Base-by-base conservation (phyloP, 2,113 vertebrate species). In the human region DNA sequence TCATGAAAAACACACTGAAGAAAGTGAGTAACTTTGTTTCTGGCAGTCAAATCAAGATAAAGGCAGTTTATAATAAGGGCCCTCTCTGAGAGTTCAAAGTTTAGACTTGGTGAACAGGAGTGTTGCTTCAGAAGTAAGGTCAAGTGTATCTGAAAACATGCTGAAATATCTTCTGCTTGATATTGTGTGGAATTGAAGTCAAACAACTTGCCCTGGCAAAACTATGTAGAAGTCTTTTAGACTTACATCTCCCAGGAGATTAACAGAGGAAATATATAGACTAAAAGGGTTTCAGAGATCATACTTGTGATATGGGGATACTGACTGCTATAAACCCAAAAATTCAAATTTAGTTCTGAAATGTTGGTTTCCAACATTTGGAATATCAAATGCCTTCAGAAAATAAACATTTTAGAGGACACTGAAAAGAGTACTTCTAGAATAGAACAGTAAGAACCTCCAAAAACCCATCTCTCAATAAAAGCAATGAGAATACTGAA, bases 11-110 rank as follows among this genome's bases (percentile, higher is more conserved):
- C 0, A 23, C 32, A 0, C 3, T 8, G 3, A 50, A 2, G 48
- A 88, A 35, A 2, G 97, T 97, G 40, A 98, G 95, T 97, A 61
- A 38, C 79, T 83, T 90, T 68, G 16, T 76, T 89, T 96, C 88
- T 89, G 52, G 48, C 22, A 78, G 13, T 40, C 20, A 61, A 66
- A 50, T 55, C 75, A 83, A 40, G 40, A 89, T 79, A 68, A 75
- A 75, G 83, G 5, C 5, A 64, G 35, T 82, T 80, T 80, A 40
- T 84, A 8, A 66, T 43, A 40, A 27, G n/a, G 32, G 27, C 9
- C 2, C 0, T 73, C 48, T 68, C 35, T 85, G 20, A 55, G 45
- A 52, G 45, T 80, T 25, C 89, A 8, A 73, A n/a, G 70, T 73
- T 78, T 66, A 88, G 61, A 79, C n/a, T 27, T 48, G 2, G 22